Evolutionary conservation across 2,888 invertebrate species (phyloP), one percentile per base, ranked within the genome.

Genomic region (Hofmannophila pseudospretella): DNA sequence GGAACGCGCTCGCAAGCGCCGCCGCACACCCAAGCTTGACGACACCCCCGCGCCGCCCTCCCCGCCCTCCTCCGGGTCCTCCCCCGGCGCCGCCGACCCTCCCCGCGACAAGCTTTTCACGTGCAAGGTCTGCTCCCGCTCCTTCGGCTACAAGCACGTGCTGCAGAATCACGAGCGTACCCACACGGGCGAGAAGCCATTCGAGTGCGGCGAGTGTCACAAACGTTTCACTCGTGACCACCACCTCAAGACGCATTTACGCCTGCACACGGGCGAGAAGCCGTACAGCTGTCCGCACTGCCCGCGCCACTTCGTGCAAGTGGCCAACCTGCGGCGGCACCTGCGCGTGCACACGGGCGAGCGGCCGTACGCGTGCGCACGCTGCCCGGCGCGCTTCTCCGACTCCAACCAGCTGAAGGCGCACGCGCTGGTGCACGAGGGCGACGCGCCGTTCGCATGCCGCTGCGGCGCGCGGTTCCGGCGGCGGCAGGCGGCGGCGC

Each of bases 61-160:
- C 25, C 79, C 65, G 0, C 80, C 69, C 37, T 87, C 68, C 69
- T 91, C 61, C 59, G 91, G 60, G 72, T 85, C 85, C 3, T 85
- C 85, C 0, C 86, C 87, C 7, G 84, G 85, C 4, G 84, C 87
- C 13, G 55, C 85, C 8, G 88, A 88, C 35, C 82, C 88, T 0
- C 86, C 89, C 0, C 84, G 93, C 7, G 96, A 96, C 62, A 95
- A 96, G 68, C 92, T 94, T 39, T 97, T 97, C 80, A 95, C 94
- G 13, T 97, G 97, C 76, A 92, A 93, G 58, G 87, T 95, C 31
- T 97, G 97, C 84, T 92, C 93, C 42, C 91, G 96, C 49, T 94
- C 94, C 7, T 97, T 97, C 64, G 96, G 96, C 32, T 97, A 97
- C 88, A 97, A 97, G 66, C 97, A 97, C 77, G 97, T 97, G 11